phyloP scores from a whole-genome alignment of 2,888 invertebrate genomes.

The Plagodis pulveraria region DNA sequence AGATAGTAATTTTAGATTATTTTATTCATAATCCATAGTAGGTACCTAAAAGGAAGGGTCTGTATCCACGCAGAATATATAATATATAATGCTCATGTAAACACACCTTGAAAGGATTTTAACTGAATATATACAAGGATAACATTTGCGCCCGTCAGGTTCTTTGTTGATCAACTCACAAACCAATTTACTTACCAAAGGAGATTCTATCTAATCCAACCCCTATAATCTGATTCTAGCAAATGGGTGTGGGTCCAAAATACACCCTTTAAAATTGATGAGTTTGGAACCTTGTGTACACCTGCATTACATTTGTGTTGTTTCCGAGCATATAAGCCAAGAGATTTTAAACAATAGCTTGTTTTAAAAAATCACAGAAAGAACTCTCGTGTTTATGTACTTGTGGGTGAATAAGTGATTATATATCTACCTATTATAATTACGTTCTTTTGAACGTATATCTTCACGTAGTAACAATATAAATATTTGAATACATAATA shows the following conservation, averaged over 20 bases:
- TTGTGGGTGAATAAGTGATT: too few species aligned
- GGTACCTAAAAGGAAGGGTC: constrained; percentile 1
- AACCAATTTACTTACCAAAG: constrained; percentile 16
- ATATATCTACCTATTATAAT: too few species aligned
- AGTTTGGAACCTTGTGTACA: too few species aligned
- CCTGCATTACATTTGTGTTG: too few species aligned
- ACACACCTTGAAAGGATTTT: constrained; percentile 13
- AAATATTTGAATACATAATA: too few species aligned
- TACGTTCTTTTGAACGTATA: too few species aligned
- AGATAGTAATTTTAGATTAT: too few species aligned
- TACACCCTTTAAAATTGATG: background rate
- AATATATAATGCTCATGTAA: constrained; percentile 12
- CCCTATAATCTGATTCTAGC: constrained; percentile 28
- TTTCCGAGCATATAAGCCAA: too few species aligned
- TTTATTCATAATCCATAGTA: background rate
- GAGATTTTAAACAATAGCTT: too few species aligned
- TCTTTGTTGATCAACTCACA: constrained; percentile 18
- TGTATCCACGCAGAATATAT: constrained; percentile 7
- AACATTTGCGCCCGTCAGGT: constrained; percentile 4
- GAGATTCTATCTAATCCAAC: constrained; percentile 21
- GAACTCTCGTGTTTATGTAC: too few species aligned
- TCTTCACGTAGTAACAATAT: too few species aligned
- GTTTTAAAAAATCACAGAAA: too few species aligned
- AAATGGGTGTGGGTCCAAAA: constrained; percentile 10
- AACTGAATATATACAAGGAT: constrained; percentile 8